A percentile compares a stretch with the other conserved stretches of the same genome.
phyloP scores from a whole-genome alignment of 2,888 invertebrate genomes.

The Drosophila macrospina region DNA sequence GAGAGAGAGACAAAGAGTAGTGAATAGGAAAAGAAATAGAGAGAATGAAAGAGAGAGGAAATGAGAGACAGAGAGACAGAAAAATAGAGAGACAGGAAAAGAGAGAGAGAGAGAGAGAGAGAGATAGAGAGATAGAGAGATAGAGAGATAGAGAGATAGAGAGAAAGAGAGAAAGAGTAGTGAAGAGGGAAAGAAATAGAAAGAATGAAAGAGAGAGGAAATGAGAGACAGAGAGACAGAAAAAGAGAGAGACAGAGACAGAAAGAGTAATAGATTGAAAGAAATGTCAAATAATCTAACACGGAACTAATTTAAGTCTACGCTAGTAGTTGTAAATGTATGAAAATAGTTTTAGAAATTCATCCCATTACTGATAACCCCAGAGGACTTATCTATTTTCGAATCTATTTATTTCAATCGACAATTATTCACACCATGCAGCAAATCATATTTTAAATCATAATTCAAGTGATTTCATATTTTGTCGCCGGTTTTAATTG shows the following conservation, averaged over 20 bases:
- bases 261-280: no score
- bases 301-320: slow-evolving; percentile 1
- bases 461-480: slow-evolving; percentile 7
- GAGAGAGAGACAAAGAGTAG: neutral
- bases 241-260: neutral
- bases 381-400: neutral
- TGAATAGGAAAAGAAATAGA: no score
- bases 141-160: neutral
- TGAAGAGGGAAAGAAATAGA: no score
- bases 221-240: neutral
- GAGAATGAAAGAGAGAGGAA: neutral
- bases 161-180: no score
- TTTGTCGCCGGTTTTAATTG: slow-evolving; percentile 38
- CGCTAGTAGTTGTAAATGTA: neutral
- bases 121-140: neutral
- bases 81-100: neutral
- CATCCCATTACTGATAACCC: slow-evolving; percentile 22
- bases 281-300: neutral
- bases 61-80: no score
- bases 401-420: neutral
- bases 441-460: slow-evolving; percentile 23
- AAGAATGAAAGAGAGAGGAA: neutral
- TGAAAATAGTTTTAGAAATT: neutral
- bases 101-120: no score
- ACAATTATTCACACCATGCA: slow-evolving; percentile 1